Percentiles rank a stretch among this genome's conserved stretches.
phyloP scores from a whole-genome alignment of 2,888 invertebrate genomes.

The Acanthococcus lagerstroemiae region DNA sequence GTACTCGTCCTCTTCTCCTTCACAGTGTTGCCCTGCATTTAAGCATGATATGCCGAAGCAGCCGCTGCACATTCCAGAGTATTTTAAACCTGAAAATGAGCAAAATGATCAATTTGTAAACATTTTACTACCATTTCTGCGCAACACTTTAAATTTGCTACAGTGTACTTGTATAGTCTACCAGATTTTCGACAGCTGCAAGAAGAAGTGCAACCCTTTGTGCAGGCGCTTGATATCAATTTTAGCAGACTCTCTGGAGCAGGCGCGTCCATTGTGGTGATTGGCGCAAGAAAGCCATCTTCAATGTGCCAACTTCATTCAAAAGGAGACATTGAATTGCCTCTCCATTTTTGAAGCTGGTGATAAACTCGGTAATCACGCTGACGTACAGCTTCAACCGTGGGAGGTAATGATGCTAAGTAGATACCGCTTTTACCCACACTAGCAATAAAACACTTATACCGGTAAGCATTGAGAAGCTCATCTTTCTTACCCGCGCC shows the following conservation, averaged over 20 bases:
- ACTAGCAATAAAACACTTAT: background rate
- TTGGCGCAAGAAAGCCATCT: slow-evolving; percentile 3
- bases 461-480: background rate
- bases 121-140: too few species aligned
- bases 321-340: background rate
- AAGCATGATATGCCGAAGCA: too few species aligned
- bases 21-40: too few species aligned
- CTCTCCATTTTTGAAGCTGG: slow-evolving; percentile 25
- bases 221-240: too few species aligned
- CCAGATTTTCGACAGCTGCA: background rate
- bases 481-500: background rate
- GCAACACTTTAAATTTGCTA: too few species aligned
- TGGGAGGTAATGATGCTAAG: slow-evolving; percentile 24
- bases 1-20: too few species aligned
- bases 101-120: too few species aligned
- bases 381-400: slow-evolving; percentile 8
- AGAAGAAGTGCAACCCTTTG: background rate
- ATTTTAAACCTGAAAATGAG: too few species aligned
- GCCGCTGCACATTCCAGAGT: too few species aligned
- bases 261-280: background rate
- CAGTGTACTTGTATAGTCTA: too few species aligned
- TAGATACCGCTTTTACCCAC: background rate
- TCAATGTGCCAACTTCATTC: slow-evolving; percentile 7
- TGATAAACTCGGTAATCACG: slow-evolving; percentile 22
- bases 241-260: background rate